A percentile compares a stretch with the other conserved stretches of the same genome.
phyloP scores from a whole-genome alignment of 1,140 invertebrate genomes.

The Lepidurus apus region DNA sequence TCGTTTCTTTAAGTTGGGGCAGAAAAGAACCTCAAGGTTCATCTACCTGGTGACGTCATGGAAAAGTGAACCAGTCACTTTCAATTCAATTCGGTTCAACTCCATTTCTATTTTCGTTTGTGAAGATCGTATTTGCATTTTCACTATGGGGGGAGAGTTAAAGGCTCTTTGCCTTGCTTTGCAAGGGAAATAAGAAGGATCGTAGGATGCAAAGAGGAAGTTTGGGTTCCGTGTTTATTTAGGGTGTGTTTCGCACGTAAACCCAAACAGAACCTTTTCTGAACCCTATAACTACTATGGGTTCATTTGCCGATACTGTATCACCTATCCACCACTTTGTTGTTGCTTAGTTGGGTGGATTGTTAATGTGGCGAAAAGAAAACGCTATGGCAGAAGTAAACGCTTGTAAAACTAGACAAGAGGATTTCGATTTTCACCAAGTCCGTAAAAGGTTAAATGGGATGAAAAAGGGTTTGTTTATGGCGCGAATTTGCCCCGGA shows the following conservation, averaged over 20 bases:
- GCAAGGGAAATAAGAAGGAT: background rate
- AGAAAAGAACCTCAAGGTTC: constrained; percentile 17
- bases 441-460: no score
- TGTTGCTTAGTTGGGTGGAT: no score
- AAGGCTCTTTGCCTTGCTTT: no score
- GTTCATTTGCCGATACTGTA: no score
- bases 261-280: background rate
- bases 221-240: constrained; percentile 1
- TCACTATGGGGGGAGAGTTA: no score
- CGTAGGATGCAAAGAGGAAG: background rate
- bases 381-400: no score
- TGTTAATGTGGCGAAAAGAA: no score
- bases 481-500: no score
- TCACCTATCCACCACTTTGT: no score
- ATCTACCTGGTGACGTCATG: constrained; percentile 18
- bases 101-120: constrained; percentile 17
- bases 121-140: background rate
- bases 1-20: background rate
- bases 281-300: background rate
- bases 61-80: constrained; percentile 4
- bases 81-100: background rate
- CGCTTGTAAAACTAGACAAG: no score
- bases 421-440: no score
- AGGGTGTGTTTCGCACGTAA: background rate
- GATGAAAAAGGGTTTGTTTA: no score